Conservation (phyloP, 2,113 vertebrate species). For the Epinephelus cyanopodus region DNA sequence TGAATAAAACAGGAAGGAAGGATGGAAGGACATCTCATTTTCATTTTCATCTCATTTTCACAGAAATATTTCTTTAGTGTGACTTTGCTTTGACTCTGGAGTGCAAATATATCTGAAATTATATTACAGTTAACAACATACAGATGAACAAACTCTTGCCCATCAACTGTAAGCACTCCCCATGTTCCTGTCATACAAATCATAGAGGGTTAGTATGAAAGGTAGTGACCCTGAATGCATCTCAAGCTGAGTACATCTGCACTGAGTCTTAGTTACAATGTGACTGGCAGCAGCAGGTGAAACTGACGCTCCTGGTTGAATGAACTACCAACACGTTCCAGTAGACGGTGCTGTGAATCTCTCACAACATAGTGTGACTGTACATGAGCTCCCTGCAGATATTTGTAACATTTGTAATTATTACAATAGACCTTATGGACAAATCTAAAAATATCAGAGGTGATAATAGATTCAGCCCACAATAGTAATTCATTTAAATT, state of each 20-base stretch:
- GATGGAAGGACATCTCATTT: not conserved
- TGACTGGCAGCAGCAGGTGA: slow-evolving; percentile 14
- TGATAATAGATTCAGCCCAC: too few relatives aligned
- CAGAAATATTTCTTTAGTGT: not conserved
- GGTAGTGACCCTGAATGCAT: not conserved
- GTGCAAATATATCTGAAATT: not conserved
- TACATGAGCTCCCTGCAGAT: not conserved
- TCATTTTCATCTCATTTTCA: slow-evolving; percentile 2
- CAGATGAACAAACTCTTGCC: not conserved
- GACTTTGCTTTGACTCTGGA: not conserved
- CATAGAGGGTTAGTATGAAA: not conserved
- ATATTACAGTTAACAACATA: not conserved
- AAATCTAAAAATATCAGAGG: not conserved
- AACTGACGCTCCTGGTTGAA: not conserved
- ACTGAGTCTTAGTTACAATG: not conserved
- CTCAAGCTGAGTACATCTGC: not conserved
- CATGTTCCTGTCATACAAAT: not conserved
- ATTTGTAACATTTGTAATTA: not conserved
- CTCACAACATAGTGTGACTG: not conserved
- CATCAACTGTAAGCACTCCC: not conserved
- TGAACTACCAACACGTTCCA: slow-evolving; percentile 9
- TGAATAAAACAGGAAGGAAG: slow-evolving; percentile 50
- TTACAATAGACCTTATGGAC: not conserved
- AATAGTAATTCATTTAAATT: too few relatives aligned
- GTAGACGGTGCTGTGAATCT: slow-evolving; percentile 50